Evolutionary conservation across 2,888 invertebrate species (phyloP).

Genomic region (Halictus quadricinctus): DNA sequence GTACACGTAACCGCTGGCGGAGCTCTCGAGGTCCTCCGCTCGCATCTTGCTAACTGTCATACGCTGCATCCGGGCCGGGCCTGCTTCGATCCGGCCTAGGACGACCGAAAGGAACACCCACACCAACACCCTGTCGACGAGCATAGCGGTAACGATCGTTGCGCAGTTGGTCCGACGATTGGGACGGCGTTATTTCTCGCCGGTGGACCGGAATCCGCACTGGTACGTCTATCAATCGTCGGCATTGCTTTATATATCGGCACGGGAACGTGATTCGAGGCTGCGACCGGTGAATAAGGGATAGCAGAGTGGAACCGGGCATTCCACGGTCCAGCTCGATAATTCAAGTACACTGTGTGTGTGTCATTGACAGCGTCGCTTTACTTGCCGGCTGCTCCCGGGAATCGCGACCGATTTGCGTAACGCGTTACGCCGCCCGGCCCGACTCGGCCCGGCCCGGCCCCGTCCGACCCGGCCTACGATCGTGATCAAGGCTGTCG

Average conservation of each 20-base stretch:
- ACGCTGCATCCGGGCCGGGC: slow-evolving; percentile 42
- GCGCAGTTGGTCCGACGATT: background rate
- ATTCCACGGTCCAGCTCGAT: slow-evolving; percentile 72
- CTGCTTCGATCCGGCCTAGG: slow-evolving; percentile 14
- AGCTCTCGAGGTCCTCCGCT: slow-evolving; percentile 85
- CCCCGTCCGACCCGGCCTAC: background rate
- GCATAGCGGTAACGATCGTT: background rate
- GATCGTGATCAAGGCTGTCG: background rate
- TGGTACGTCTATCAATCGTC: slow-evolving; percentile 48
- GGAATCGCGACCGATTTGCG: slow-evolving; percentile 46
- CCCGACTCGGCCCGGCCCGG: background rate
- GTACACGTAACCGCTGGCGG: slow-evolving; percentile 84
- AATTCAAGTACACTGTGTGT: slow-evolving; percentile 75
- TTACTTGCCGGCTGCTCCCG: slow-evolving; percentile 29
- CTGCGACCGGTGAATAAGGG: slow-evolving; percentile 45
- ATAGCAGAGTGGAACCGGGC: slow-evolving; percentile 65
- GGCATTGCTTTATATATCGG: slow-evolving; percentile 62
- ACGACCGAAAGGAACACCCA: slow-evolving; percentile 21
- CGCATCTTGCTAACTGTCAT: slow-evolving; percentile 83
- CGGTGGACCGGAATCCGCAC: slow-evolving; percentile 38
- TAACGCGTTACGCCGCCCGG: background rate
- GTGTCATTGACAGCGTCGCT: slow-evolving; percentile 67
- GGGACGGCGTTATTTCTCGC: slow-evolving; percentile 19
- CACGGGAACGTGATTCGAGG: slow-evolving; percentile 62
- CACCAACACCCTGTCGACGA: background rate